Evolutionary conservation across 2,888 invertebrate genomes (phyloP), one percentile per base, ranked within the genome.

Genomic region (Aethes cnicana): DNA sequence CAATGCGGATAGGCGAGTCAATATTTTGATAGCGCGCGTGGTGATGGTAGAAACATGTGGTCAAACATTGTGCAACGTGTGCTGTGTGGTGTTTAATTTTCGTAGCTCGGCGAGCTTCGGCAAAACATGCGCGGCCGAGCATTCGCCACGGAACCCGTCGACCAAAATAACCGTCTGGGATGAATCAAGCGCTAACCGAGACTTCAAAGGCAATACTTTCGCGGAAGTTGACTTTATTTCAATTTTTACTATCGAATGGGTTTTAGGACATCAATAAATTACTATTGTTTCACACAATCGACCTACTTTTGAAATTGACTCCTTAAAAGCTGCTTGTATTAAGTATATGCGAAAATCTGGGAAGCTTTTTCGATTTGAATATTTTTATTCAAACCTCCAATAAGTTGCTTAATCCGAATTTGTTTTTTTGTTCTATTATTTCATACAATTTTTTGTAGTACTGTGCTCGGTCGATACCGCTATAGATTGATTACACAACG

Each of bases 11-110:
- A 78, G 84, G 84, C 84, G 84, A 72, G 81, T 86, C 84, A 88
- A 89, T 89, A 88, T 89, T 88, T 77, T 89, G 85, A 84, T 87
- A 84, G 83, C 62, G 68, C 83, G 81, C 81, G 82, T 81, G 85
- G 77, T 79, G 71, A 68, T 73, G 71, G 68, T 79, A 69, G 77
- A 75, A 81, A 85, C 86, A 86, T 85, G 81, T 85, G 88, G 80
- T 81, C 78, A 87, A 87, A 88, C 75, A 86, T 89, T 89, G 82
- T 79, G 88, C 84, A 87, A 87, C 68, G 63, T 63, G 62, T 55
- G 65, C 72, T 68, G 66, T 68, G 66, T 66, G 70, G 63, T 73
- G 73, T 78, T 83, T 80, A 77, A 79, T 77, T 72, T 74, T 59
- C 62, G 74, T 67, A 55, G 63, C 49, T 69, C 64, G 73, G 70